A percentile compares a stretch with the other conserved stretches of the same genome.
Conservation (phyloP, 2,888 invertebrate genomes). For the Helicoverpa assulta region DNA sequence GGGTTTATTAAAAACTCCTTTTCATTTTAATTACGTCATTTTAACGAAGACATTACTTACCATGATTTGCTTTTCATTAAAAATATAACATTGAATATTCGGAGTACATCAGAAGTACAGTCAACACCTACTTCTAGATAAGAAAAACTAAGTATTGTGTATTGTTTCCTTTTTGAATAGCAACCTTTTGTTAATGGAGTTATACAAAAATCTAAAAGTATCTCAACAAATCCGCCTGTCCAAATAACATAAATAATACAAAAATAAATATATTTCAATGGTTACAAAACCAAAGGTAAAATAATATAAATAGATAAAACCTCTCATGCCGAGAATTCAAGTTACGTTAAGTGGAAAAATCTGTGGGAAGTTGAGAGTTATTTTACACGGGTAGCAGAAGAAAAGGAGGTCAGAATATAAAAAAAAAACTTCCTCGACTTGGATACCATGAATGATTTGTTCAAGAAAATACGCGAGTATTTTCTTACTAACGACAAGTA, state of each 20-base stretch:
- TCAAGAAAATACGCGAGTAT: slow-evolving; percentile 8
- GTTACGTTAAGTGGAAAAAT: background rate
- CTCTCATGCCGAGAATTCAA: slow-evolving; percentile 9
- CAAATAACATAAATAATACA: background rate
- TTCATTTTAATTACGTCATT: slow-evolving; percentile 25
- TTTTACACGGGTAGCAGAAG: background rate
- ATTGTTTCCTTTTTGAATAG: no score
- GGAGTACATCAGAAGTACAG: background rate
- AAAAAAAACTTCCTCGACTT: slow-evolving; percentile 21
- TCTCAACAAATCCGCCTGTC: background rate
- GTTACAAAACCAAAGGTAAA: background rate
- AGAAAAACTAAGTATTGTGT: no score
- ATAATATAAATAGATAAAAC: slow-evolving; percentile 8
- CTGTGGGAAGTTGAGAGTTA: slow-evolving; percentile 9
- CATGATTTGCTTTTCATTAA: slow-evolving; percentile 15
- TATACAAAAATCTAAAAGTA: no score
- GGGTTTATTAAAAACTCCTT: slow-evolving; percentile 47
- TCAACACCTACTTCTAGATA: no score
- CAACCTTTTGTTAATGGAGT: no score
- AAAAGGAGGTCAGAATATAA: slow-evolving; percentile 25
- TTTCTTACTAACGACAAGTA: slow-evolving; percentile 10
- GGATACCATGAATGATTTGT: slow-evolving; percentile 16
- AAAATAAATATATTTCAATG: background rate
- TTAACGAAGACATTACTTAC: slow-evolving; percentile 40
- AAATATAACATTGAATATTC: slow-evolving; percentile 6